Conservation (phyloP, 2,113 vertebrate genomes). For the Paralichthys olivaceus region DNA sequence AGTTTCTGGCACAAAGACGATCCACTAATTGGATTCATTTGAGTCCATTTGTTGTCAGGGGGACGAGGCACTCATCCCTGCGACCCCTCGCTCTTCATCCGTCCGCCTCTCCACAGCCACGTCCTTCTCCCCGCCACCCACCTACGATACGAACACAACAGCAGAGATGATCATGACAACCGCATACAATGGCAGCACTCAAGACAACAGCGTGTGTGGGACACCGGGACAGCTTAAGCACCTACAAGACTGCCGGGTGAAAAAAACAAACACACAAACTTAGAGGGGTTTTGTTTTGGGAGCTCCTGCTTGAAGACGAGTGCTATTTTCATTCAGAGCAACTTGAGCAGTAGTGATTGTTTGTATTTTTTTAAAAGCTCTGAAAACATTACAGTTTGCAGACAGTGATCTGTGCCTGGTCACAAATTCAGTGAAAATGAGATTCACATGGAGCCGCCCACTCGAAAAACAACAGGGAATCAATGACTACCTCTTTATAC, state of each 20-base stretch:
- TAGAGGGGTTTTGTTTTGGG: constrained; percentile 58
- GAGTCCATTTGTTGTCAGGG: constrained; percentile 70
- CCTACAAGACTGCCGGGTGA: constrained; percentile 42
- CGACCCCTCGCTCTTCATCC: constrained; percentile 53
- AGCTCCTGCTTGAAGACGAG: constrained; percentile 56
- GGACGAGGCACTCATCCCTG: constrained; percentile 56
- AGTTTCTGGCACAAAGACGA: constrained; percentile 62
- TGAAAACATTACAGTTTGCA: constrained; percentile 34
- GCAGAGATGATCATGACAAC: constrained; percentile 66
- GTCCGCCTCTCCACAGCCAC: constrained; percentile 50
- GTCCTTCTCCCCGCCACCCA: constrained; percentile 52
- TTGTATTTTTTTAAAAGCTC: not conserved
- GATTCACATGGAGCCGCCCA: not conserved
- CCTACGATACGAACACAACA: constrained; percentile 59
- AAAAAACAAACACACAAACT: constrained; percentile 42
- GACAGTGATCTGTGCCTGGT: constrained; percentile 9
- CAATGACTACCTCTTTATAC: not conserved
- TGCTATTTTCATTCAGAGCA: constrained; percentile 6
- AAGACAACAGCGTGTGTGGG: constrained; percentile 58
- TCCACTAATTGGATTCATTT: constrained; percentile 70
- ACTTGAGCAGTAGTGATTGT: constrained; percentile 1
- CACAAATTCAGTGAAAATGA: not conserved
- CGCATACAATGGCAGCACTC: constrained; percentile 52
- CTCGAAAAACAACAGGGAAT: not conserved
- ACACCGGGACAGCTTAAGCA: constrained; percentile 61